phyloP scores from a whole-genome alignment of 1,140 invertebrate species.

The Heterodera schachtii region DNA sequence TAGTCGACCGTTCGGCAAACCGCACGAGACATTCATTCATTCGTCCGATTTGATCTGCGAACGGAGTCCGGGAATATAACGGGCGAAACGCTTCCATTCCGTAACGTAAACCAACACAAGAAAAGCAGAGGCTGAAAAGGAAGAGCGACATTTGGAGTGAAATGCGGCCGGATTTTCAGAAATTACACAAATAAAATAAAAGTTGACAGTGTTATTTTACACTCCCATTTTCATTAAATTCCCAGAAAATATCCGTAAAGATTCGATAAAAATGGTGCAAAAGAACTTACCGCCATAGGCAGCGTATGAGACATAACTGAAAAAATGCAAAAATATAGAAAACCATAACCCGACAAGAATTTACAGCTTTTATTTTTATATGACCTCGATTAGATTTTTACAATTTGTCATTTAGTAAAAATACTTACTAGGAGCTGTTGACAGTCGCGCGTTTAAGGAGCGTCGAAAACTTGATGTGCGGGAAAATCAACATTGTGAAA shows the following conservation, averaged over 20 bases:
- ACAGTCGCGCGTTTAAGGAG: slow-evolving; percentile 11
- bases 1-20: not conserved
- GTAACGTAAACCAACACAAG: slow-evolving; percentile 14
- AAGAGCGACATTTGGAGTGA: not conserved
- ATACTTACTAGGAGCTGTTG: slow-evolving; percentile 18
- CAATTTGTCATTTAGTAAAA: no score
- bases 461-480: not conserved
- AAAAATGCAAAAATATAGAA: not conserved
- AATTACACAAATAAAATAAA: no score
- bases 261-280: not conserved
- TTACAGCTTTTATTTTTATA: not conserved
- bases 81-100: slow-evolving; percentile 17
- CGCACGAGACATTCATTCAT: not conserved
- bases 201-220: no score
- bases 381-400: not conserved
- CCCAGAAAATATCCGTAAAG: no score
- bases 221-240: not conserved
- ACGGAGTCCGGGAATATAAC: slow-evolving; percentile 8
- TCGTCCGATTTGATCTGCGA: not conserved
- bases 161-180: no score
- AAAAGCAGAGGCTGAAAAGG: slow-evolving; percentile 14
- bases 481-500: not conserved
- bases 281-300: slow-evolving; percentile 3
- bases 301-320: slow-evolving; percentile 15
- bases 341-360: not conserved